Evolutionary conservation across 2,113 vertebrate genomes (phyloP).

Genomic region (Petrocephalus microphthalmus): DNA sequence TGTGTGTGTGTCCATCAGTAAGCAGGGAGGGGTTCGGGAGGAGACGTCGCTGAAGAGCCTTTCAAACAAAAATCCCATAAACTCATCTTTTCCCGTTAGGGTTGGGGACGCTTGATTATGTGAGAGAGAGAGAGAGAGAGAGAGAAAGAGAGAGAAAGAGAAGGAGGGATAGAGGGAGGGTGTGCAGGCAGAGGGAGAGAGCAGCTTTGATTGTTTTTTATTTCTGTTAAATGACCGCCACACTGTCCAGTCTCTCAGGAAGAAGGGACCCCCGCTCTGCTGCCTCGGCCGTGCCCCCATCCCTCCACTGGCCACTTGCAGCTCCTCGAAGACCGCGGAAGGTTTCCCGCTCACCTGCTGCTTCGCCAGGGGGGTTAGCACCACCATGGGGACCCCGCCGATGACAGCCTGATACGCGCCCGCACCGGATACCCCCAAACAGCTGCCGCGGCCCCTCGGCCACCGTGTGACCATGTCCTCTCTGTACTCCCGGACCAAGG

Average conservation of each 20-base stretch:
- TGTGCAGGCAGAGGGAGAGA: conserved; percentile 17
- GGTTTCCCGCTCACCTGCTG: conserved; percentile 14
- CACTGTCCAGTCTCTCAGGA: conserved; percentile 26
- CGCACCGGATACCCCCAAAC: neutral
- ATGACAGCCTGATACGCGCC: conserved; percentile 31
- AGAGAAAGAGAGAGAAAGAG: conserved; percentile 14
- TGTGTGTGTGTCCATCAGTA: conserved; percentile 1
- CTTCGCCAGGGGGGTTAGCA: conserved; percentile 43
- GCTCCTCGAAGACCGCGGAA: neutral
- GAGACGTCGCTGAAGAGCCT: neutral
- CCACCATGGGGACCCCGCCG: conserved; percentile 41
- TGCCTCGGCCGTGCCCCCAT: conserved; percentile 1
- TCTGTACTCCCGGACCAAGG: conserved; percentile 80
- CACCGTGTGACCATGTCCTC: conserved; percentile 74
- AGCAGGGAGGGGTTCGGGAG: neutral
- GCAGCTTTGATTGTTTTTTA: conserved; percentile 32
- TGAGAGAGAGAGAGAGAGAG: conserved; percentile 4
- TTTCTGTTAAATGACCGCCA: conserved; percentile 38
- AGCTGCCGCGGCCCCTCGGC: conserved; percentile 8
- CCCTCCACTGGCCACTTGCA: neutral
- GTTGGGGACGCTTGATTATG: neutral
- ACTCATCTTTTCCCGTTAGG: conserved; percentile 24
- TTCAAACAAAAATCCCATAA: neutral
- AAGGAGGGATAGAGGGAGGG: conserved; percentile 9
- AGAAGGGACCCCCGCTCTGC: conserved; percentile 3